Conservation (phyloP, 2,113 vertebrate species). For the Dromaius novaehollandiae region DNA sequence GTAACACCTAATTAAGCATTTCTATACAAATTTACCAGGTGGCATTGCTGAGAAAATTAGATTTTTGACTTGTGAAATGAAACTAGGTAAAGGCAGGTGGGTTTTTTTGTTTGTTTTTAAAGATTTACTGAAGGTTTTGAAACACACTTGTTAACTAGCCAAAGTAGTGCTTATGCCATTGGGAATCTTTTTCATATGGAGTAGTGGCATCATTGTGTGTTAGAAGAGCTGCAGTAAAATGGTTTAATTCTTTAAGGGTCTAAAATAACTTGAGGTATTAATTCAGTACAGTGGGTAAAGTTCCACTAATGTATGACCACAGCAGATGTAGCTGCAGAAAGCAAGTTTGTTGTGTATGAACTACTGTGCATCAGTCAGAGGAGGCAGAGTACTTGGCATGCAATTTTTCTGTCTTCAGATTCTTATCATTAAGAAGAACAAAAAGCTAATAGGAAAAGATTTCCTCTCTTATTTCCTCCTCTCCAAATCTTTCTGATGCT, state of each 20-base stretch:
- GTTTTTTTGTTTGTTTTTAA: background rate
- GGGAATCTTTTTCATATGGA: background rate
- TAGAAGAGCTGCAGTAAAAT: background rate
- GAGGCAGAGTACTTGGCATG: slow-evolving; percentile 34
- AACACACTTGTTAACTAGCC: background rate
- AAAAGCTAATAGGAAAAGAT: slow-evolving; percentile 44
- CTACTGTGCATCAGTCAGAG: background rate
- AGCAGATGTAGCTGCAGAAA: background rate
- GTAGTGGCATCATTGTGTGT: background rate
- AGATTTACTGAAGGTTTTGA: background rate
- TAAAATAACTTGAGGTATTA: background rate
- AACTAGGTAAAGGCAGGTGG: background rate
- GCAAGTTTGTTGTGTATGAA: background rate
- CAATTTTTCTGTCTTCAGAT: slow-evolving; percentile 50
- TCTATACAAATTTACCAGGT: background rate
- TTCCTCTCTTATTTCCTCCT: slow-evolving; percentile 53
- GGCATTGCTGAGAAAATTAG: background rate
- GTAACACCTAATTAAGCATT: background rate
- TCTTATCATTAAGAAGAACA: slow-evolving; percentile 49
- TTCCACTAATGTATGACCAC: background rate
- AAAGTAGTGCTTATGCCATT: background rate
- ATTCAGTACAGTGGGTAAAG: background rate
- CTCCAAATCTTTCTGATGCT: slow-evolving; percentile 48
- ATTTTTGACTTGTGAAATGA: background rate
- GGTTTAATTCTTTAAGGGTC: background rate